These are phyloP conservation scores for Dasyurus viverrinus DNA, from an alignment of 2,113 vertebrate species.

Conservation along the genomic window DNA sequence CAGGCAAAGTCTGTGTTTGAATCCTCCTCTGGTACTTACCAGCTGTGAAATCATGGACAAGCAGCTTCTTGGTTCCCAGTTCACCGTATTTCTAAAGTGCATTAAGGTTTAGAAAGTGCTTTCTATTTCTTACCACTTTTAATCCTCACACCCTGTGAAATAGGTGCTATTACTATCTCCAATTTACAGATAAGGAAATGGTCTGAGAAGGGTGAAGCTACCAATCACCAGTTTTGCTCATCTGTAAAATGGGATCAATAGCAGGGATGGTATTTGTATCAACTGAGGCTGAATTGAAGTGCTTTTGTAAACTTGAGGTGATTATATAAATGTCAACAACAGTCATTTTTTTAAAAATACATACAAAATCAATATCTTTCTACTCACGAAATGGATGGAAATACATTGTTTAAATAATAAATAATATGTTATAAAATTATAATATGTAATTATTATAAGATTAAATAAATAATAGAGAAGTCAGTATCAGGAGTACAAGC, in stretches of 20 bases:
- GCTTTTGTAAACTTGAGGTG: neutral
- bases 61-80: neutral
- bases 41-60: slow-evolving; percentile 26
- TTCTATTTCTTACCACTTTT: neutral
- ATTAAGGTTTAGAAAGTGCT: neutral
- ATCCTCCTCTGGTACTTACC: neutral
- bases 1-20: neutral
- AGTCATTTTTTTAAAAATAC: too few relatives aligned
- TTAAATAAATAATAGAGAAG: too few relatives aligned
- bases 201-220: neutral
- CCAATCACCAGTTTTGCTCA: neutral
- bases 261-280: neutral
- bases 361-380: too few relatives aligned
- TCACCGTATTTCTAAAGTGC: neutral
- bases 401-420: neutral
- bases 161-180: neutral
- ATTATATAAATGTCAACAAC: too few relatives aligned
- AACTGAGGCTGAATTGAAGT: too few relatives aligned
- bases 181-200: neutral
- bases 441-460: too few relatives aligned
- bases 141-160: neutral
- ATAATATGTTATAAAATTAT: too few relatives aligned
- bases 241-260: neutral
- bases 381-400: neutral
- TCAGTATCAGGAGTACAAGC: neutral